phyloP scores from a whole-genome alignment of 2,113 vertebrate species.

The Pampusana beccarii region DNA sequence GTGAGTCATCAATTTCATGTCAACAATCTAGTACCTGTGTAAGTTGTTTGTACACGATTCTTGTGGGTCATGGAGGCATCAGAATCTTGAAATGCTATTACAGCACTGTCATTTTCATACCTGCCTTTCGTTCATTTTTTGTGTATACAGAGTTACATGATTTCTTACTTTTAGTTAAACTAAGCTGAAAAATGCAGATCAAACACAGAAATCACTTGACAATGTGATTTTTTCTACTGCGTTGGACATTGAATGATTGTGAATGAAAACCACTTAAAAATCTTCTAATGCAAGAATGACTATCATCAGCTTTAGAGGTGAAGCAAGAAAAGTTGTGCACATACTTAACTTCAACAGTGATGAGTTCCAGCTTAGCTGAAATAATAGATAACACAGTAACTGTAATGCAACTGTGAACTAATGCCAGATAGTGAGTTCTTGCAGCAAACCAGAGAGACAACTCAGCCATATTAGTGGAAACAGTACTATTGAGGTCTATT shows the following conservation, averaged over 20 bases:
- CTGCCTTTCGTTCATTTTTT: not conserved
- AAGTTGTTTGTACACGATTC: not conserved
- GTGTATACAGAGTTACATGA: not conserved
- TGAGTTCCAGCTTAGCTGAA: not conserved
- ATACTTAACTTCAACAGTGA: not conserved
- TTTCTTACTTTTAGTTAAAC: not conserved
- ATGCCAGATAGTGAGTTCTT: not conserved
- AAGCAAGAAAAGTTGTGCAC: not conserved
- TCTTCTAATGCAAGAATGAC: not conserved
- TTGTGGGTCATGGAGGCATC: not conserved
- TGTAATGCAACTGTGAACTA: not conserved
- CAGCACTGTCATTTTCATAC: not conserved
- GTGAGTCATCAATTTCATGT: not conserved
- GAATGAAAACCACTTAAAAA: not conserved
- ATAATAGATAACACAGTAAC: not conserved
- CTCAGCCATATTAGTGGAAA: not conserved
- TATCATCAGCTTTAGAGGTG: not conserved
- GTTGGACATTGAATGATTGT: not conserved
- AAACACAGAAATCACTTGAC: not conserved
- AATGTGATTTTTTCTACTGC: not conserved
- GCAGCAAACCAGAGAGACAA: not conserved
- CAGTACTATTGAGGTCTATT: not conserved
- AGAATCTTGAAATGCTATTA: not conserved
- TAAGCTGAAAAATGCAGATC: not conserved
- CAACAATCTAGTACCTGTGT: not conserved